A percentile compares a stretch with the other conserved stretches of the same genome.
Conservation (phyloP, 53 echinoderm and acorn worm species). For the Mesocentrotus franciscanus region DNA sequence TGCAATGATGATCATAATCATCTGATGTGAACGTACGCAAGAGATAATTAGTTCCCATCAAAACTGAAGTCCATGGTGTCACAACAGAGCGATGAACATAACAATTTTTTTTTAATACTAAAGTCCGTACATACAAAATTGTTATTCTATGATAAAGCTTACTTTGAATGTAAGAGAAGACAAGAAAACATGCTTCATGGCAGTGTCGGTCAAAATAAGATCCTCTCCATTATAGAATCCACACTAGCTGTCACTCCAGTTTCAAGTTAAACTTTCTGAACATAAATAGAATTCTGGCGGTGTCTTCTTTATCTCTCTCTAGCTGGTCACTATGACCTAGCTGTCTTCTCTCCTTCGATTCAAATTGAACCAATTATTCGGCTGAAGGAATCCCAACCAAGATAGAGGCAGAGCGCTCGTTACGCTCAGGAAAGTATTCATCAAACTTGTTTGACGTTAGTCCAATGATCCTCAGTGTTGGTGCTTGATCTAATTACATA, state of each 20-base stretch:
- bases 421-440: conserved; percentile 25
- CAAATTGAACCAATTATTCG: conserved; percentile 24
- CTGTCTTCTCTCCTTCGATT: conserved; percentile 26
- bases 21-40: background rate
- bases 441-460: conserved; percentile 17
- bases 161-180: background rate
- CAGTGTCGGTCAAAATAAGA: background rate
- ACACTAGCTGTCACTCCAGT: background rate
- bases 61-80: background rate
- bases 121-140: background rate
- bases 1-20: background rate
- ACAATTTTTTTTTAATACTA: background rate
- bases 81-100: background rate
- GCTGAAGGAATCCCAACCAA: background rate
- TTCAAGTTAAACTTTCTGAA: background rate
- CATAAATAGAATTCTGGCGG: background rate
- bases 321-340: background rate
- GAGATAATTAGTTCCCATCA: background rate
- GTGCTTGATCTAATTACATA: conserved; percentile 31
- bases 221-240: background rate
- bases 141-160: background rate
- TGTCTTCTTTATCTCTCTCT: background rate
- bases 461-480: background rate
- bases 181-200: background rate
- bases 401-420: background rate